Conservation (phyloP, 2,113 vertebrate species). For the Neoarius graeffei region DNA sequence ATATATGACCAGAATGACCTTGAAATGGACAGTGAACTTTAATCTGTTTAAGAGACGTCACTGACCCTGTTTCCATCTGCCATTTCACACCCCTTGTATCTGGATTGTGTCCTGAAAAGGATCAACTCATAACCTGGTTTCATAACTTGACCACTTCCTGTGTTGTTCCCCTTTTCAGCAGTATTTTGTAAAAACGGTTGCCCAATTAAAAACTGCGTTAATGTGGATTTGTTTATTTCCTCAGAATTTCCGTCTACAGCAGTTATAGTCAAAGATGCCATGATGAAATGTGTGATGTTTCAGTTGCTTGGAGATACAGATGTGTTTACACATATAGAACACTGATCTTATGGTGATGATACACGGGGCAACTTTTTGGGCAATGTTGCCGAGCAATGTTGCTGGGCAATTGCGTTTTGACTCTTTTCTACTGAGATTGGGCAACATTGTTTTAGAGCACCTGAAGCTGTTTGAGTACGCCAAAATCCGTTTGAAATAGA, state of each 20-base stretch:
- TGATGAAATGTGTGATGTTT: neutral
- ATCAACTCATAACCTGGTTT: neutral
- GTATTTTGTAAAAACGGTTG: neutral
- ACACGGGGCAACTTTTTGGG: too few species aligned
- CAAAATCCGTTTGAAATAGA: neutral
- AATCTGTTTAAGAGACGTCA: neutral
- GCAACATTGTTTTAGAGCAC: too few species aligned
- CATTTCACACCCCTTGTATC: neutral
- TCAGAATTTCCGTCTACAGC: neutral
- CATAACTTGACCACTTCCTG: conserved; percentile 3
- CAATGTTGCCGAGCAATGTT: too few species aligned
- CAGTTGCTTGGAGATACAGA: neutral
- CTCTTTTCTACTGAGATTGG: too few species aligned
- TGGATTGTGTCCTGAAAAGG: neutral
- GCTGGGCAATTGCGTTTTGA: too few species aligned
- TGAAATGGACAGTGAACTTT: neutral
- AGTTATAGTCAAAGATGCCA: neutral
- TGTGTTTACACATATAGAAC: neutral
- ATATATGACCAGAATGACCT: neutral
- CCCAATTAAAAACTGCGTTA: neutral
- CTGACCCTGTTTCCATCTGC: neutral
- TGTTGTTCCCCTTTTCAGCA: neutral
- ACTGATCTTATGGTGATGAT: too few species aligned
- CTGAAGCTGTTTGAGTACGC: neutral
- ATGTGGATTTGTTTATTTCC: neutral